A percentile compares a stretch with the other conserved stretches of the same genome.
These are phyloP conservation scores for Flexamia atlantica DNA, from an alignment of 2,888 invertebrate species.

Conservation along the genomic window DNA sequence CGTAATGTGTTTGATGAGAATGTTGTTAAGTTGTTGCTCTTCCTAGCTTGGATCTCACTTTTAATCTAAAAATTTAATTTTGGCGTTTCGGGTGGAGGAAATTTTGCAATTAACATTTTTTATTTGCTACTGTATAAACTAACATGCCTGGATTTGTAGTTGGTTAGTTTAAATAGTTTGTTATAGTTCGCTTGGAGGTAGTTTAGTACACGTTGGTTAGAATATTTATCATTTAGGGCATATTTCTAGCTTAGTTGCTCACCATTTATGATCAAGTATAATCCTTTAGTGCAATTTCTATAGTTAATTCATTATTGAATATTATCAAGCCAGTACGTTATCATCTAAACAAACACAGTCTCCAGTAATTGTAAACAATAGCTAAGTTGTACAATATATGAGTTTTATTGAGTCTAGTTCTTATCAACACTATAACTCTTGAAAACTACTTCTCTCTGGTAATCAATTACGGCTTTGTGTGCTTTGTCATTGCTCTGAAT, in stretches of 20 bases:
- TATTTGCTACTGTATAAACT: neutral
- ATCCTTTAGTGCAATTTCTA: too few species aligned
- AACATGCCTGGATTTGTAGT: constrained; percentile 6
- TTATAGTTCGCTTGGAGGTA: neutral
- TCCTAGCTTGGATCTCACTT: neutral
- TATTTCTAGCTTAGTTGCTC: too few species aligned
- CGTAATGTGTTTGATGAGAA: neutral
- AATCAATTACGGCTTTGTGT: neutral
- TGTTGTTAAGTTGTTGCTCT: neutral
- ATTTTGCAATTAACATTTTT: neutral
- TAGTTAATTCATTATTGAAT: too few species aligned
- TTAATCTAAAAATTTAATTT: neutral
- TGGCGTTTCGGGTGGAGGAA: constrained; percentile 1
- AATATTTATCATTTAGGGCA: too few species aligned
- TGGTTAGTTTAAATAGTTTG: neutral
- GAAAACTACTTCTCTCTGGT: neutral
- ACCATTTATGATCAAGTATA: too few species aligned
- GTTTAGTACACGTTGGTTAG: neutral
- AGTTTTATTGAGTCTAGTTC: neutral
- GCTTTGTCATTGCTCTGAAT: neutral
- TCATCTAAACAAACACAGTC: neutral
- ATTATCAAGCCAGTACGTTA: neutral
- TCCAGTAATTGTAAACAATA: too few species aligned
- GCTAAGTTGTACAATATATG: too few species aligned
- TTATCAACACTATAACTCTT: neutral